phyloP scores from a whole-genome alignment of 2,113 vertebrate species.

The Daubentonia madagascariensis region DNA sequence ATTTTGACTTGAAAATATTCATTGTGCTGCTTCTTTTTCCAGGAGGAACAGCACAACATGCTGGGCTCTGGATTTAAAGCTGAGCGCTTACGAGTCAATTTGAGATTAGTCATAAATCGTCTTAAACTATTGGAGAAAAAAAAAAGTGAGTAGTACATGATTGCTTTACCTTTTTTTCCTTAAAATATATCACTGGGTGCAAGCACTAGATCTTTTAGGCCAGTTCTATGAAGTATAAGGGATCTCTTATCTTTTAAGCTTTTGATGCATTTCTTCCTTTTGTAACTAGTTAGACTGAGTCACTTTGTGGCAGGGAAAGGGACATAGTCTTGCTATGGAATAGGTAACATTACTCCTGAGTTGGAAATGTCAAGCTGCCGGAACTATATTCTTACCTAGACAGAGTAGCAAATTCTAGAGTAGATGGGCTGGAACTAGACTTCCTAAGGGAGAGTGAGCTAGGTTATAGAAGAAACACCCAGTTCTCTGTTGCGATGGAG shows the following conservation, averaged over 20 bases:
- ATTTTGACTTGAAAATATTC: constrained; percentile 10
- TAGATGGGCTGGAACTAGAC: not conserved
- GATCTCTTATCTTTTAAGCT: not conserved
- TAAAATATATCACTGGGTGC: not conserved
- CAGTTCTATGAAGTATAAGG: not conserved
- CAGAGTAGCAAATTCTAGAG: not conserved
- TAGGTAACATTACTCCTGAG: not conserved
- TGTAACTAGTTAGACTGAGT: not conserved
- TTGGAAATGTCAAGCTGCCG: not conserved
- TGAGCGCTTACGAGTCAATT: constrained; percentile 95
- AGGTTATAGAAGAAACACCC: not conserved
- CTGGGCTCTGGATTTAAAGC: constrained; percentile 95
- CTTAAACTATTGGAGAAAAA: constrained; percentile 99
- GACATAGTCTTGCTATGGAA: not conserved
- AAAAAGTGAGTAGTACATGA: constrained; percentile 91
- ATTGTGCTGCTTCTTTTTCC: constrained; percentile 35
- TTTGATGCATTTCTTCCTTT: constrained; percentile 2
- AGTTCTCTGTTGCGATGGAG: not conserved
- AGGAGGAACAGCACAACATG: constrained; percentile 83
- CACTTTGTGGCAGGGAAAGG: not conserved
- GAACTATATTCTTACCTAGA: not conserved
- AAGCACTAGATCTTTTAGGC: not conserved
- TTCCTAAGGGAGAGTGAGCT: not conserved
- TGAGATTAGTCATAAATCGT: constrained; percentile 96
- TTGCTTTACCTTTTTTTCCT: not conserved